Percentiles rank a stretch among this genome's conserved stretches.
Conservation (phyloP, 1,140 invertebrate species). For the Drosophila athabasca region DNA sequence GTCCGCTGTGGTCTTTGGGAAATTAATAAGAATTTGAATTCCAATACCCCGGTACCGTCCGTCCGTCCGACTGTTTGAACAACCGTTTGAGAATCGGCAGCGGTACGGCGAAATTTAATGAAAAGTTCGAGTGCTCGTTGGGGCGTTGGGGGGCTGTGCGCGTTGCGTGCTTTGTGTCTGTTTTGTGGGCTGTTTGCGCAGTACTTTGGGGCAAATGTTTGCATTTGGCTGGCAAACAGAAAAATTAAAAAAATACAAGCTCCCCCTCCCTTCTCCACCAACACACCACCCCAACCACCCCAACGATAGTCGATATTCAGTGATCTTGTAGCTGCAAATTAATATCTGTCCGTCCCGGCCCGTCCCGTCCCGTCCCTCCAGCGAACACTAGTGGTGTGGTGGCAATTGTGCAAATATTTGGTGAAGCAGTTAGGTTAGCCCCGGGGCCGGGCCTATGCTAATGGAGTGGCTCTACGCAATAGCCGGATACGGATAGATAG, state of each 20-base stretch:
- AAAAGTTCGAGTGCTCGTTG: slow-evolving; percentile 15
- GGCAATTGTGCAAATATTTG: slow-evolving; percentile 73
- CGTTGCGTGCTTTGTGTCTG: slow-evolving; percentile 32
- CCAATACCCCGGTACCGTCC: slow-evolving; percentile 6
- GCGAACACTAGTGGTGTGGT: neutral
- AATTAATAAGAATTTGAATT: slow-evolving; percentile 62
- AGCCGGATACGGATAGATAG: slow-evolving; percentile 46
- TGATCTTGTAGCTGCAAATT: slow-evolving; percentile 77
- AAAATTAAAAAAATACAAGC: slow-evolving; percentile 13
- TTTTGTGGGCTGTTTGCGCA: slow-evolving; percentile 63
- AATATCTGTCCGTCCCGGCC: slow-evolving; percentile 56
- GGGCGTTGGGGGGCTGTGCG: too few relatives aligned
- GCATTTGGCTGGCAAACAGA: slow-evolving; percentile 60
- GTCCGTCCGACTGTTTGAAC: slow-evolving; percentile 26
- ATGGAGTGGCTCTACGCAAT: slow-evolving; percentile 33
- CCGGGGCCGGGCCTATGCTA: slow-evolving; percentile 45
- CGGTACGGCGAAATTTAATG: slow-evolving; percentile 48
- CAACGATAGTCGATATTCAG: slow-evolving; percentile 57
- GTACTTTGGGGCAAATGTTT: slow-evolving; percentile 73
- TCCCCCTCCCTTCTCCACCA: too few relatives aligned
- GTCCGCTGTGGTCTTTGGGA: slow-evolving; percentile 30
- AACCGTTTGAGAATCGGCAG: slow-evolving; percentile 29
- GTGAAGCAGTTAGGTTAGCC: slow-evolving; percentile 40
- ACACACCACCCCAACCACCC: too few relatives aligned
- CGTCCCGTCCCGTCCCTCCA: neutral